Base-by-base conservation (phyloP, 2,797 vertebrate species). In the Heteromormyrus szaboi region DNA sequence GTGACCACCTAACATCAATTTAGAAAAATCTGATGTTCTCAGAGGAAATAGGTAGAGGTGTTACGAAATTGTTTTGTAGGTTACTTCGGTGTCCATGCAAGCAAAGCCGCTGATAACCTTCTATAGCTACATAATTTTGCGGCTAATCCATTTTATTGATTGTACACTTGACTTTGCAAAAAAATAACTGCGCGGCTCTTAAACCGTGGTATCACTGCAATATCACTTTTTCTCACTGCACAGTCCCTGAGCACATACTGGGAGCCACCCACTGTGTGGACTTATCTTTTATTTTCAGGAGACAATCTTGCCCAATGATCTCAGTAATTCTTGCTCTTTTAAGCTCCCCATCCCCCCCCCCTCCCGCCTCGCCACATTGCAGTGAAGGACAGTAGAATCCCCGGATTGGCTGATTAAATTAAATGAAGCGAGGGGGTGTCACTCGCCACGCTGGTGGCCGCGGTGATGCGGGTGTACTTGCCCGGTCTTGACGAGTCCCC, bases 121-220 rank as follows among this genome's bases (percentile, higher is more conserved):
- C 95, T 53, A 94, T 93, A 87, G 86, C 53, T 65, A 94, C 94
- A 93, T 94, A 94, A 92, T 91, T 92, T 92, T 93, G 93, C 93
- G 93, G 93, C 93, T 94, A 94, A 95, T 95, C 95, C 93, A 95
- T 95, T 95, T 95, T 95, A 95, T 95, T 95, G 95, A 95, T 94
- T 94, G 94, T 93, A 91, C 93, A 93, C 92, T 92, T 91, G 92
- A 91, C 94, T 94, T 93, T 22, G n/a, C 88, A 90, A 90, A 90
- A 79, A 88, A 88, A 87, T 56, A 48, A 68, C 89, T 90, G 91
- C 86, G 88, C 91, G 91, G 94, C 93, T 89, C 94, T 93, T 92
- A 92, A 91, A 92, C 91, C 46, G 4, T 88, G 86, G 17, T 94
- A 95, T 95, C 94, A 91, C 92, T 91, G 93, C 89, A 90, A 92